These are phyloP conservation scores for Brachionichthys hirsutus DNA, from an alignment of 2,113 vertebrate genomes.

Conservation along the genomic window DNA sequence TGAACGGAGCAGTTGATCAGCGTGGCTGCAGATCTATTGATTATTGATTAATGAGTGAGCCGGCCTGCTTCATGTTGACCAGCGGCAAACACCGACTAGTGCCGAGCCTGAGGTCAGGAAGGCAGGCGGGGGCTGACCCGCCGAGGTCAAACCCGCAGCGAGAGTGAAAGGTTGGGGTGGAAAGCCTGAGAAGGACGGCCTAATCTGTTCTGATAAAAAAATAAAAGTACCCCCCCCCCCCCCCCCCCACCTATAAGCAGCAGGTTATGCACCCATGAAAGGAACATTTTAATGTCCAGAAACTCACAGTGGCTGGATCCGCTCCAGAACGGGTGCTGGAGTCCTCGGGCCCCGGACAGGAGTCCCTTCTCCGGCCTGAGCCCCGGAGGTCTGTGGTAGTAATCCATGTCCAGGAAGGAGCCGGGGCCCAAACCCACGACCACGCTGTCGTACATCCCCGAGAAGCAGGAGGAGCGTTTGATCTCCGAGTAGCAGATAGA, in stretches of 20 bases:
- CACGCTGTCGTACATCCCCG: constrained; percentile 70
- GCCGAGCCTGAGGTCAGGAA: constrained; percentile 8
- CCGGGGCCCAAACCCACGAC: constrained; percentile 65
- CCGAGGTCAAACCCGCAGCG: constrained; percentile 6
- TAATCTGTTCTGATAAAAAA: too few relatives aligned
- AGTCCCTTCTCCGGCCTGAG: constrained; percentile 66
- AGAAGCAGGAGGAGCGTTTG: constrained; percentile 19
- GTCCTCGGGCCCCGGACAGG: constrained; percentile 43
- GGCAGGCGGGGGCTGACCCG: constrained; percentile 21
- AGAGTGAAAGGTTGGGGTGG: not conserved
- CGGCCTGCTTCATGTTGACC: not conserved
- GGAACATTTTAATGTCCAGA: not conserved
- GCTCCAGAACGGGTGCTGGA: constrained; percentile 67
- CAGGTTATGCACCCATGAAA: not conserved
- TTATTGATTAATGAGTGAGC: not conserved
- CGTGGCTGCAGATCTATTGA: too few relatives aligned
- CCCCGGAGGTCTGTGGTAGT: constrained; percentile 70
- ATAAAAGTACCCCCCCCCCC: too few relatives aligned
- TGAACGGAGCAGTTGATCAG: too few relatives aligned
- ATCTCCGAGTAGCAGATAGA: constrained; percentile 37
- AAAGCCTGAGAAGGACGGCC: too few relatives aligned
- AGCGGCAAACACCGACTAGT: constrained; percentile 1
- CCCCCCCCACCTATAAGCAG: too few relatives aligned
- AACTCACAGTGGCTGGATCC: constrained; percentile 73
- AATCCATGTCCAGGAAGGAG: constrained; percentile 69